A percentile compares a stretch with the other conserved stretches of the same genome.
Conservation (phyloP, 2,888 invertebrate species). For the Sphaeridia pumilis region DNA sequence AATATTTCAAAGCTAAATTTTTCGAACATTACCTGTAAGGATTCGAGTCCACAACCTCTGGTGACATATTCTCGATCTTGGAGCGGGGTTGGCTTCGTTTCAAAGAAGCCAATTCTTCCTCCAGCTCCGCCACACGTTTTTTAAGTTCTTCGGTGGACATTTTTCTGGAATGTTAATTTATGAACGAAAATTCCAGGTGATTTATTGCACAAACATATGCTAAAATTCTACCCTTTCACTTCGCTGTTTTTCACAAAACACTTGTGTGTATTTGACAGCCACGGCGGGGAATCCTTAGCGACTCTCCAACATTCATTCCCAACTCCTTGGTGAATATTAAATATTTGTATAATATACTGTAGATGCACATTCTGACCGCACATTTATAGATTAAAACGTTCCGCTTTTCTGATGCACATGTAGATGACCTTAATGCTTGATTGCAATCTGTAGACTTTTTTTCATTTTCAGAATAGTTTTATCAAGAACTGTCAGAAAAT, state of each 20-base stretch:
- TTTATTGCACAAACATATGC: background rate
- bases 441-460: too few relatives aligned
- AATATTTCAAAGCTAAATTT: background rate
- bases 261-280: background rate
- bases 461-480: too few relatives aligned
- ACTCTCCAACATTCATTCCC: too few relatives aligned
- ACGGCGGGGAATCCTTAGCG: background rate
- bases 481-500: too few relatives aligned
- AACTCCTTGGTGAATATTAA: too few relatives aligned
- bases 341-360: too few relatives aligned
- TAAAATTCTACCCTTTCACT: background rate
- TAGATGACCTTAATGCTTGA: too few relatives aligned
- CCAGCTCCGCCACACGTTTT: conserved; percentile 45
- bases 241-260: background rate
- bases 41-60: conserved; percentile 94
- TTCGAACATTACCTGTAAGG: conserved; percentile 67
- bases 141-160: conserved; percentile 47
- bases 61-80: conserved; percentile 80
- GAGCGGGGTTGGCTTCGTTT: conserved; percentile 44
- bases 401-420: too few relatives aligned
- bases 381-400: too few relatives aligned
- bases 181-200: background rate
- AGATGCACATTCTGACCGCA: too few relatives aligned
- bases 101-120: conserved; percentile 42
- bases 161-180: background rate